phyloP scores from a whole-genome alignment of 2,888 invertebrate genomes.

The Slavum lentiscoides region DNA sequence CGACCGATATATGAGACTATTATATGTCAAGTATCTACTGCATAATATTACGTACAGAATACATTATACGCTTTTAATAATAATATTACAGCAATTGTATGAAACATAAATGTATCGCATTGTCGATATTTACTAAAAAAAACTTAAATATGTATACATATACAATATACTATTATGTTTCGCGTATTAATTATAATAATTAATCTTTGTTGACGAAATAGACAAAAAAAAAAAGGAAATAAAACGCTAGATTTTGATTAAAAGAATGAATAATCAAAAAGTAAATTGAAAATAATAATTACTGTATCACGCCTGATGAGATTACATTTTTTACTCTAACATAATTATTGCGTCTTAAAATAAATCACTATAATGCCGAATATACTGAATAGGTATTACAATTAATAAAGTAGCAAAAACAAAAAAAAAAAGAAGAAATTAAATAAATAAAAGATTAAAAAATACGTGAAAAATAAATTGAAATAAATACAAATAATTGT shows the following conservation, averaged over 20 bases:
- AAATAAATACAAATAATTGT: too few relatives aligned
- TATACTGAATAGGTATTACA: background rate
- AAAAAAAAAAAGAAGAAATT: too few relatives aligned
- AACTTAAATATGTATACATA: background rate
- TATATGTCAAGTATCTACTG: background rate
- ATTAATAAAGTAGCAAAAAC: background rate
- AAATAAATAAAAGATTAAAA: too few relatives aligned
- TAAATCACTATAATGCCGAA: background rate
- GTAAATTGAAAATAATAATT: background rate
- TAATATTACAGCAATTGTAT: background rate
- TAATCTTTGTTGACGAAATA: background rate
- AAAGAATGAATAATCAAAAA: conserved; percentile 10
- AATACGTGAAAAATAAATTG: too few relatives aligned
- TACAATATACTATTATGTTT: background rate
- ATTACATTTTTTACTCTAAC: background rate
- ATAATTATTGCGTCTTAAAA: background rate
- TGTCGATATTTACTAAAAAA: too few relatives aligned
- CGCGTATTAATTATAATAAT: background rate
- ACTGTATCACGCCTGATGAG: background rate
- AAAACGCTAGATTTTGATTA: background rate
- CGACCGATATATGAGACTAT: background rate
- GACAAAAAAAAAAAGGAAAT: background rate
- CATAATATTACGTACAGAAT: background rate
- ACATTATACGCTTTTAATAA: background rate
- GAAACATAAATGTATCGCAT: background rate